Evolutionary conservation across 2,113 vertebrate species (phyloP).

Genomic region (Heterochromis multidens): DNA sequence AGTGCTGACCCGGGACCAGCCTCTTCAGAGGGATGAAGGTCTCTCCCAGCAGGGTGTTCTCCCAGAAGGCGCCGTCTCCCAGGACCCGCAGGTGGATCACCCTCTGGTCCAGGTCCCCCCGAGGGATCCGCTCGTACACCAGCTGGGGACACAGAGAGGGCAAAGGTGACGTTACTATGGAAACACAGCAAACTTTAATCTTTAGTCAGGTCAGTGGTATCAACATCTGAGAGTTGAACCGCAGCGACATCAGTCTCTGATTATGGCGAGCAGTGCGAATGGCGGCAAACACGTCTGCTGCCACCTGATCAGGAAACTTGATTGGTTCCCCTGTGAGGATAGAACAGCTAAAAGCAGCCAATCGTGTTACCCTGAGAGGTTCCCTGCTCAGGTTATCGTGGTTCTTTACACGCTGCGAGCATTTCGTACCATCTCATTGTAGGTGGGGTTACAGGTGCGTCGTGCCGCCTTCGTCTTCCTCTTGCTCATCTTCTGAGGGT

Average conservation of each 20-base stretch:
- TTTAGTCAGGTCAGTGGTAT: neutral
- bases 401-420: neutral
- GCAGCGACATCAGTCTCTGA: neutral
- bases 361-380: too few species aligned
- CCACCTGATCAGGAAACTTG: too few species aligned
- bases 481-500: slow-evolving; percentile 95
- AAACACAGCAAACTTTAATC: neutral
- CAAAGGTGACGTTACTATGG: neutral
- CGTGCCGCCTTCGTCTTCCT: slow-evolving; percentile 96
- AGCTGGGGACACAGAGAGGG: slow-evolving; percentile 71
- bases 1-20: slow-evolving; percentile 85
- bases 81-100: slow-evolving; percentile 91
- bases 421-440: slow-evolving; percentile 90
- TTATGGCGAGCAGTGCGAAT: neutral
- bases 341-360: neutral
- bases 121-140: slow-evolving; percentile 90
- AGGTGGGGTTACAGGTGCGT: slow-evolving; percentile 97
- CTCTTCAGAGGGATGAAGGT: slow-evolving; percentile 85
- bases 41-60: slow-evolving; percentile 91
- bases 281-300: too few species aligned
- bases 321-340: too few species aligned
- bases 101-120: slow-evolving; percentile 89
- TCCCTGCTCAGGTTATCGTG: neutral
- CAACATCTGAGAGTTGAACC: neutral
- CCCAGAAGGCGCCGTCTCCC: slow-evolving; percentile 93